phyloP scores from a whole-genome alignment of 2,888 invertebrate genomes.

The Clostera curtula region DNA sequence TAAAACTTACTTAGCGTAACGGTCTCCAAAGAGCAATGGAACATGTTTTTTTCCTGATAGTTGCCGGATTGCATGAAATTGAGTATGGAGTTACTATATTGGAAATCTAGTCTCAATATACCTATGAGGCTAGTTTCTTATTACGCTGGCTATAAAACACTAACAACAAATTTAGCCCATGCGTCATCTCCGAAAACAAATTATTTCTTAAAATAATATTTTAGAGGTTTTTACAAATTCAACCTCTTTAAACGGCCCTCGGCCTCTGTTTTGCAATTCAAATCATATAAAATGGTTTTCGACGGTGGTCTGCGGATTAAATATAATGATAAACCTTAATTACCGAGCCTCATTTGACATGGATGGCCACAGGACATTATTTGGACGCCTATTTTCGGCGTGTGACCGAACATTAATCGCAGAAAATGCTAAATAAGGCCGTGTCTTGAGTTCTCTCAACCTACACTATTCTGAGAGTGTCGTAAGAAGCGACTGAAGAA shows the following conservation, averaged over 20 bases:
- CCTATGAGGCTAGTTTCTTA: too few species aligned
- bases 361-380: constrained; percentile 3
- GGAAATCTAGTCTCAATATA: too few species aligned
- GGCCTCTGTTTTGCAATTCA: constrained; percentile 38
- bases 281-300: constrained; percentile 28
- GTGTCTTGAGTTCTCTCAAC: too few species aligned
- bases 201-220: constrained; percentile 33
- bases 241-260: constrained; percentile 22
- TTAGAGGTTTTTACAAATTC: constrained; percentile 24
- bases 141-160: too few species aligned
- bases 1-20: too few species aligned
- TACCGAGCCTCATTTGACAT: constrained; percentile 21
- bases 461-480: too few species aligned
- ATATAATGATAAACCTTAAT: constrained; percentile 26
- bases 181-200: constrained; percentile 23
- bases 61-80: too few species aligned
- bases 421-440: neutral
- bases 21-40: too few species aligned
- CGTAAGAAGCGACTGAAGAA: too few species aligned
- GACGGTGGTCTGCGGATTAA: constrained; percentile 23
- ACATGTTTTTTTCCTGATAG: too few species aligned
- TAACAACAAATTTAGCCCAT: neutral
- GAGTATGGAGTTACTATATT: too few species aligned
- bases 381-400: constrained; percentile 3
- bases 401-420: neutral